Evolutionary conservation across 2,888 invertebrate species (phyloP).

Genomic region (Lycophotia porphyrea): DNA sequence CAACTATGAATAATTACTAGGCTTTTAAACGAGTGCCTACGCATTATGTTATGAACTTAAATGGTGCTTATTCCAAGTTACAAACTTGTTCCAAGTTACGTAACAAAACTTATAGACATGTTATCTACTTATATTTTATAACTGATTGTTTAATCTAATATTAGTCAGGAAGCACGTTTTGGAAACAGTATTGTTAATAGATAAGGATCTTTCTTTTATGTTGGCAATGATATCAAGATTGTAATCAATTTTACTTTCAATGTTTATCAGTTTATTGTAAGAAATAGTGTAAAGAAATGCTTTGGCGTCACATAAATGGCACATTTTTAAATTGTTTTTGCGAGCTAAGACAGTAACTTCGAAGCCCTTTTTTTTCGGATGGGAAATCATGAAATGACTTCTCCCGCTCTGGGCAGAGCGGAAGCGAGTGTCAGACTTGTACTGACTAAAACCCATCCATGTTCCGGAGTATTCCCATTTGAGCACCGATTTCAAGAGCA

Average conservation of each 20-base stretch:
- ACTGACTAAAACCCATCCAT: too few species aligned
- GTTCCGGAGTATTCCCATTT: too few species aligned
- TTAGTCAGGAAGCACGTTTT: slow-evolving; percentile 42
- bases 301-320: slow-evolving; percentile 4
- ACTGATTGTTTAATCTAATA: slow-evolving; percentile 31
- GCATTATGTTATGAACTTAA: slow-evolving; percentile 31
- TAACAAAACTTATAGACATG: slow-evolving; percentile 6
- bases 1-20: slow-evolving; percentile 8
- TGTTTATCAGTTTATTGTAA: slow-evolving; percentile 9
- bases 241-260: slow-evolving; percentile 31
- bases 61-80: slow-evolving; percentile 16
- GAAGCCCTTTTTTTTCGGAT: too few species aligned
- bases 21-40: neutral
- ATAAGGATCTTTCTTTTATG: slow-evolving; percentile 20
- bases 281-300: neutral
- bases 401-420: too few species aligned
- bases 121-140: slow-evolving; percentile 22
- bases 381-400: too few species aligned
- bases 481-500: too few species aligned
- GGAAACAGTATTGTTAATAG: slow-evolving; percentile 4
- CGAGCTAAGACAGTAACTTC: neutral
- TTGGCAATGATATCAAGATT: slow-evolving; percentile 19
- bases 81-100: slow-evolving; percentile 26
- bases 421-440: too few species aligned
- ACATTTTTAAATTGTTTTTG: neutral